Evolutionary conservation across 2,888 invertebrate species (phyloP), one percentile per base, ranked within the genome.

Genomic region (Carcina quercana): DNA sequence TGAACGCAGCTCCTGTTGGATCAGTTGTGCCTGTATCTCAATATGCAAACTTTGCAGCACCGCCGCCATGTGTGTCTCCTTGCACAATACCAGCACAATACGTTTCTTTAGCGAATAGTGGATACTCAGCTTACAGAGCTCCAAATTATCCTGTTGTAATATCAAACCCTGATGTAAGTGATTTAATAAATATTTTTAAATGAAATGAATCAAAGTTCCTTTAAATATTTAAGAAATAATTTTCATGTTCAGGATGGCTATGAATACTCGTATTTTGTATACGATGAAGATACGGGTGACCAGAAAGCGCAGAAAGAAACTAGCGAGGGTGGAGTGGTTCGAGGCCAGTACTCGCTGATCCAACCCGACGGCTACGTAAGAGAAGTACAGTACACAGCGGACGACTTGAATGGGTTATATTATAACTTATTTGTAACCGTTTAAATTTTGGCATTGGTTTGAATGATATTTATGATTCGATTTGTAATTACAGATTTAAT

Each of bases 281-380:
- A 82, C 41, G 86, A 87, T 43, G 78, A 80, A 32, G 63, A 71
- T 36, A 86, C 87, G 12, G 87, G 87, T 15, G 87, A 87, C 44
- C 73, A 78, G 37, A 86, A 86, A 47, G 61, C 72, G 11, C 85
- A 85, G 56, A 75, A 74, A 32, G 87, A 87, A 49, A 57, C 68
- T 10, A 82, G 86, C 38, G 85, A 86, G 47, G 86, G 86, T 4
- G 72, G 76, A 35, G 71, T 76, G 15, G 86, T 86, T 10, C 80
- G 78, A 30, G 86, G 86, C 21, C 73, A 80, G 38, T 86, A 86
- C 57, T 75, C 85, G 2, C 69, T 86, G 30, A 58, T 85, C 15
- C 86, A 86, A 56, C 85, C 86, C 4, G 86, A 86, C 45, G 86
- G 86, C 35, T 76, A 76, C 35, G 55, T 80, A 24, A 71, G 86